Base-by-base conservation (phyloP, 1,140 invertebrate genomes). In the Bombus waltoni region DNA sequence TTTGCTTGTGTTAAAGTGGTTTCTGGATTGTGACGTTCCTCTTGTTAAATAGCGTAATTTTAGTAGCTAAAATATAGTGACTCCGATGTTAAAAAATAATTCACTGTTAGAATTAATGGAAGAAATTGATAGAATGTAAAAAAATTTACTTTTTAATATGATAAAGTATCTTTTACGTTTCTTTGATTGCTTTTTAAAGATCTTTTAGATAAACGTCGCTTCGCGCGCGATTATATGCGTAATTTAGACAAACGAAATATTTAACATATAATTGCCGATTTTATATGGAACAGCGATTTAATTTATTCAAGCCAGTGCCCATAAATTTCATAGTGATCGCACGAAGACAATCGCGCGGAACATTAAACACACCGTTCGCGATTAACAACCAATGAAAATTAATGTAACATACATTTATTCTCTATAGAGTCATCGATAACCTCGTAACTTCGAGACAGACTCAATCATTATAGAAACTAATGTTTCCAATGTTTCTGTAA, bases 381-480 rank as follows among this genome's bases (percentile, higher is more conserved):
- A 76, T 40, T 59, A 76, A 76, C 25, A 8, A 32, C 35, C 47
- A 59, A 59, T 59, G 74, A 13, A 57, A 76, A 76, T 57, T 47
- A 32, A 25, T 9, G 35, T 35, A 10, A 11, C 15, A 11, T 38
- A 18, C 3, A 59, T 38, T 28, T 40, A 59, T 59, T 59, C 25
- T 38, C 74, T 28, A 6, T 25, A 18, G 13, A 15, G 13, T 76
- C 35, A 2, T 38, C 35, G 15, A 28, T 35, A 13, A 28, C 5
- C 22, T 53, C 25, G 32, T 13, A 40, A 8, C 5, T n/a, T 59
- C 42, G 2, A 38, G 53, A 28, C 53, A 57, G 5, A 57, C 25
- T 4, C 44, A 57, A 74, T 74, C 47, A 6, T 47, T 47, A 18
- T 74, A 53, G 8, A 22, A 32, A 40, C 9, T 53, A 32, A 32